Evolutionary conservation across 92 coral and sea anemone species (phyloP), one percentile per base, ranked within the genome.

Genomic region (Zoanthus sansibaricus): DNA sequence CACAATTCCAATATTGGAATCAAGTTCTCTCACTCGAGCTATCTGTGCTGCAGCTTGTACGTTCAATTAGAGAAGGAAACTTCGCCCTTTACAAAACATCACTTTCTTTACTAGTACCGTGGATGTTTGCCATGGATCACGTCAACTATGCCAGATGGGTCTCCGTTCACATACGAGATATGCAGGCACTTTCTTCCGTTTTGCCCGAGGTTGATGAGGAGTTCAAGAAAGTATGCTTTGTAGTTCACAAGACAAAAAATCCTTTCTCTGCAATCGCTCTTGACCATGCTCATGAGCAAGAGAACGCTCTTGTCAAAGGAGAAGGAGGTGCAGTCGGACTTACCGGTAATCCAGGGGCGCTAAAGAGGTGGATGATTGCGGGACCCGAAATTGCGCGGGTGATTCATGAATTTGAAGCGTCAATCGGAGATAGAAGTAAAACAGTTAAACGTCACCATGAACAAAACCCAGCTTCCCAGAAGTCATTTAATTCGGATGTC

Each of bases 361-460:
- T 93, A 9, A 20, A 78, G 37, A 80, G 95, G n/a, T 90, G 93
- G 93, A 93, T 93, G 95, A 75, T 93, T 52, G 86, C 93, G 10
- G 91, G 95, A 8, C 95, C 95, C 0, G 93, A 93, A 47, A 54
- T 79, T 17, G 92, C 93, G 3, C 55, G 93, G 47, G 74, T 93
- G 72, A 74, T 87, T 2, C 76, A 82, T 15, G 95, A 92, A 46
- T 92, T 89, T 87, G 95, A 90, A 83, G 77, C 45, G 9, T 47
- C 84, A 1, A 14, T 16, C 21, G 15, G 12, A 20, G 52, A 20
- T 15, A 25, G 32, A 46, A 25, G 18, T 21, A 44, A 70, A 49
- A 46, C 77, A 32, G 59, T 42, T 20, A 70, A 9, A 17, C 20
- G 71, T 30, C 72, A 87, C 84, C 89, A 87, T 31, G 78, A 90